These are phyloP conservation scores for Condylostylus longicornis DNA, from an alignment of 1,140 invertebrate species.

Conservation along the genomic window DNA sequence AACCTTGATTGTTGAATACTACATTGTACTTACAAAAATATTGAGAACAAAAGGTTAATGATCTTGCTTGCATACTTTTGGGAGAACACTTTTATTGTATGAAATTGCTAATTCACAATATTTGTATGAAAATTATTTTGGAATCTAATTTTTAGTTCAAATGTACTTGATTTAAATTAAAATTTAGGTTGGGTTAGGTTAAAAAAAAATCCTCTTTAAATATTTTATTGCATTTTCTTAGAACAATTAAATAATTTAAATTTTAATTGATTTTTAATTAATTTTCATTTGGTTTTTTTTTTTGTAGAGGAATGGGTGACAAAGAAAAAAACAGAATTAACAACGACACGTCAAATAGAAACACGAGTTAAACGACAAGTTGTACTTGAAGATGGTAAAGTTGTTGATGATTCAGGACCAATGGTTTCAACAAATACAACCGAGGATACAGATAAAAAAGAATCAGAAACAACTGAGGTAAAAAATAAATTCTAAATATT, in stretches of 20 bases:
- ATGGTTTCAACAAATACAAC: conserved; percentile 74
- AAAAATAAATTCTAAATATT: conserved; percentile 5
- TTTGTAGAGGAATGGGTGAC: conserved; percentile 80
- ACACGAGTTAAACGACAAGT: conserved; percentile 78
- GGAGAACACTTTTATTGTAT: no score
- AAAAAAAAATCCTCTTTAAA: no score
- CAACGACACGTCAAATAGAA: conserved; percentile 75
- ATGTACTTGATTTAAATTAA: no score
- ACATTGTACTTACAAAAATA: no score
- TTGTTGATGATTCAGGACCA: conserved; percentile 74
- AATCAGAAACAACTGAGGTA: conserved; percentile 72
- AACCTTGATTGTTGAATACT: no score
- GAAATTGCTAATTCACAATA: no score
- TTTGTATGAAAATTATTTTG: no score
- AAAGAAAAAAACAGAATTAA: conserved; percentile 71
- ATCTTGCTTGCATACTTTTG: no score
- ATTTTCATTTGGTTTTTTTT: neutral
- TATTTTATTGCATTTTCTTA: conserved; percentile 7
- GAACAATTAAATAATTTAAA: neutral
- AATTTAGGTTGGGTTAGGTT: no score
- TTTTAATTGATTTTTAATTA: neutral
- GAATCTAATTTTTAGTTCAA: no score
- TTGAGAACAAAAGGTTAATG: no score
- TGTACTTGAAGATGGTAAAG: conserved; percentile 74
- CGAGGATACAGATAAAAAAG: conserved; percentile 75